These are phyloP conservation scores for Andrena minutula DNA, from an alignment of 2,888 invertebrate genomes.

Conservation along the genomic window DNA sequence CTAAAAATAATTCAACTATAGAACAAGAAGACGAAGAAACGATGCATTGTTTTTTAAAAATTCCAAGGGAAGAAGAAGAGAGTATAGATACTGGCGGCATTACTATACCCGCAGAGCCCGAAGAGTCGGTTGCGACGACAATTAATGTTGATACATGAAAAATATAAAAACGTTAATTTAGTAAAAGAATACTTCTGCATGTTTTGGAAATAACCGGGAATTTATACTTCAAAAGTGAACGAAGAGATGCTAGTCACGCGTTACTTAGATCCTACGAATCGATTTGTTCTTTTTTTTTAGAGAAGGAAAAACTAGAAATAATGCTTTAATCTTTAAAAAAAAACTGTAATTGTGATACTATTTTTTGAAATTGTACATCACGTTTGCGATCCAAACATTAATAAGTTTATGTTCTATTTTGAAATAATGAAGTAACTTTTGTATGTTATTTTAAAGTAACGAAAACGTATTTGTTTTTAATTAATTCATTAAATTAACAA, in stretches of 20 bases:
- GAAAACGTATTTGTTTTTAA: constrained; percentile 28
- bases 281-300: constrained; percentile 31
- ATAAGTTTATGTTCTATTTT: constrained; percentile 24
- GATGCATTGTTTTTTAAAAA: constrained; percentile 82
- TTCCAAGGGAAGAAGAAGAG: constrained; percentile 84
- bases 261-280: constrained; percentile 66
- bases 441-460: constrained; percentile 40
- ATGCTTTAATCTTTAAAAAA: constrained; percentile 45
- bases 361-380: constrained; percentile 55
- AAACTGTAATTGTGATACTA: constrained; percentile 62
- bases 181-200: constrained; percentile 37
- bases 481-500: constrained; percentile 30
- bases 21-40: constrained; percentile 85
- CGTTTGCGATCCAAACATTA: constrained; percentile 35
- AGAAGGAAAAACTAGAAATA: constrained; percentile 37
- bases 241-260: constrained; percentile 72
- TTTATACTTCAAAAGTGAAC: constrained; percentile 46
- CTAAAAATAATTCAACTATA: constrained; percentile 71
- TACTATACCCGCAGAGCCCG: constrained; percentile 86
- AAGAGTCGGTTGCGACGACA: constrained; percentile 68
- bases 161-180: constrained; percentile 35
- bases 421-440: constrained; percentile 27
- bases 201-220: constrained; percentile 40
- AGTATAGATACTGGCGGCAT: constrained; percentile 87
- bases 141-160: constrained; percentile 72